Evolutionary conservation across 2,113 vertebrate genomes (phyloP).

Genomic region (Petrocephalus zakoni): DNA sequence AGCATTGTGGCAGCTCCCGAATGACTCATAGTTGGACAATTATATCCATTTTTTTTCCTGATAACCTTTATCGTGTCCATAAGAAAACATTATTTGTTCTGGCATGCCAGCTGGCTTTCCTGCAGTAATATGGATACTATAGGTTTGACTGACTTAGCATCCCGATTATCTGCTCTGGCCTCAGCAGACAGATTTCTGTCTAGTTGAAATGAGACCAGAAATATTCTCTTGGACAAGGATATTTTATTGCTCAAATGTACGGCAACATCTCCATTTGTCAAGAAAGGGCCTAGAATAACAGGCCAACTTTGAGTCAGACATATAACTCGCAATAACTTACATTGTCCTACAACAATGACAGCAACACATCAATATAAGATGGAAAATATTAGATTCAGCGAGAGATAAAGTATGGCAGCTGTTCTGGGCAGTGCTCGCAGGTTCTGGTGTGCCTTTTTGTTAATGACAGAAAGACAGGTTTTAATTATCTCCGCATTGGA

Average conservation of each 20-base stretch:
- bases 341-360: background rate
- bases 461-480: background rate
- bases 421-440: background rate
- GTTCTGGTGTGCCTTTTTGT: background rate
- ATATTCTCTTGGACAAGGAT: background rate
- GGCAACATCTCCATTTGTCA: background rate
- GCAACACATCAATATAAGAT: background rate
- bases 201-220: background rate
- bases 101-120: background rate
- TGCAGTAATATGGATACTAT: background rate
- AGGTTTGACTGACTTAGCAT: background rate
- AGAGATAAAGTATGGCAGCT: background rate
- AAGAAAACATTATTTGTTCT: background rate
- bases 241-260: background rate
- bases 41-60: background rate
- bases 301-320: background rate
- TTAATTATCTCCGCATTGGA: slow-evolving; percentile 13
- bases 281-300: background rate
- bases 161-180: background rate
- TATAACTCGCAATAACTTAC: slow-evolving; percentile 1
- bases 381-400: background rate
- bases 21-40: background rate
- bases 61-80: background rate
- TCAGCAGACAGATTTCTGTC: background rate
- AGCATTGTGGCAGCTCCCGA: background rate